phyloP scores from a whole-genome alignment of 2,113 vertebrate genomes.

The Pomatostomus ruficeps region DNA sequence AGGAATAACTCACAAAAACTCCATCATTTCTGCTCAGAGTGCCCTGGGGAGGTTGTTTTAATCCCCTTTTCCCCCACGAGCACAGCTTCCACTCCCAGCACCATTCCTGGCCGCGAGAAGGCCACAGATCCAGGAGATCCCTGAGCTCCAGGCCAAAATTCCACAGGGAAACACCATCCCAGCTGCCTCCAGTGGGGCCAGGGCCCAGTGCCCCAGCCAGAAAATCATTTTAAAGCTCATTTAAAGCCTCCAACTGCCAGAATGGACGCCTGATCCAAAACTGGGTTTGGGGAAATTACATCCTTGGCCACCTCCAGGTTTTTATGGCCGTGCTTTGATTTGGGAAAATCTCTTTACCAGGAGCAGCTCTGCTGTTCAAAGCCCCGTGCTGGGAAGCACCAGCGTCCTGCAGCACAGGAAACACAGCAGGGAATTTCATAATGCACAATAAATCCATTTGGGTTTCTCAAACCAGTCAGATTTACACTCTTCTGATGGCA shows the following conservation, averaged over 20 bases:
- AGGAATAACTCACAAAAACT: neutral
- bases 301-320: neutral
- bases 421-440: neutral
- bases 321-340: neutral
- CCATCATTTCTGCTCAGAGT: rapidly evolving
- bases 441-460: neutral
- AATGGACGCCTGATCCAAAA: neutral
- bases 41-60: neutral
- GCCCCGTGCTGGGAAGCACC: neutral
- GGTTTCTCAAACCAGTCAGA: neutral
- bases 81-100: neutral
- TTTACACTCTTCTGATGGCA: neutral
- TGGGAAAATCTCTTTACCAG: neutral
- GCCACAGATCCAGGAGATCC: no score
- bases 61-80: rapidly evolving
- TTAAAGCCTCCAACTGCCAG: neutral
- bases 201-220: neutral
- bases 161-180: neutral
- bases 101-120: rapidly evolving
- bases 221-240: neutral
- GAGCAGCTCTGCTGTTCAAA: neutral
- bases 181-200: neutral
- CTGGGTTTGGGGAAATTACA: neutral
- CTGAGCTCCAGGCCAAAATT: neutral
- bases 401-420: rapidly evolving